Percentiles rank a stretch among this genome's conserved stretches.
These are phyloP conservation scores for Cyphomyrmex costatus DNA, from an alignment of 1,140 invertebrate genomes.

Conservation along the genomic window DNA sequence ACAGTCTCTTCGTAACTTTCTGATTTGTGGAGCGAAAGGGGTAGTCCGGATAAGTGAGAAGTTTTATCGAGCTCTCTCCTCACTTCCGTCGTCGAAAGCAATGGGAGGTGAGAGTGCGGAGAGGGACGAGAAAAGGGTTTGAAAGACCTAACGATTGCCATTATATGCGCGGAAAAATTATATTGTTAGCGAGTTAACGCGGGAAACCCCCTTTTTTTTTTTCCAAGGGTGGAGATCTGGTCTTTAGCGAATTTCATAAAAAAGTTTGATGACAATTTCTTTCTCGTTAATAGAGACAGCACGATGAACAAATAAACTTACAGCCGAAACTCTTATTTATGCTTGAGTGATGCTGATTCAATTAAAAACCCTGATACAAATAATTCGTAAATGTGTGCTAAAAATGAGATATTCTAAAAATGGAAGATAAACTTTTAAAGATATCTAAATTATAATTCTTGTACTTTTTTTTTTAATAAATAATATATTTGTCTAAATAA, in stretches of 20 bases:
- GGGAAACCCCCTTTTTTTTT: background rate
- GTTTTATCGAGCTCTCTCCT: constrained; percentile 71
- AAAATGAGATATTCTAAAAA: background rate
- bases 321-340: background rate
- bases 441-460: too few relatives aligned
- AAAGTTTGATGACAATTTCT: constrained; percentile 1
- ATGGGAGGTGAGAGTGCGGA: constrained; percentile 1
- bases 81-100: constrained; percentile 11
- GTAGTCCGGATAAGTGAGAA: constrained; percentile 76
- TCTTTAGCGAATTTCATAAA: constrained; percentile 14
- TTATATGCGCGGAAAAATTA: constrained; percentile 71
- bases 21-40: constrained; percentile 73
- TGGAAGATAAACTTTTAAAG: background rate
- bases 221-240: background rate
- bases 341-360: background rate
- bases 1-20: constrained; percentile 62
- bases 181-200: constrained; percentile 55
- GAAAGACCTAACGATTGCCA: constrained; percentile 59
- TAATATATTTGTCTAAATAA: background rate
- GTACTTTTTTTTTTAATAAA: too few relatives aligned
- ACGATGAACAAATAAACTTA: background rate
- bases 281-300: constrained; percentile 6
- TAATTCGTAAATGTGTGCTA: background rate
- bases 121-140: constrained; percentile 58
- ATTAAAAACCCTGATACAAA: background rate